phyloP scores from a whole-genome alignment of 2,113 vertebrate genomes.

The Ochotona princeps region DNA sequence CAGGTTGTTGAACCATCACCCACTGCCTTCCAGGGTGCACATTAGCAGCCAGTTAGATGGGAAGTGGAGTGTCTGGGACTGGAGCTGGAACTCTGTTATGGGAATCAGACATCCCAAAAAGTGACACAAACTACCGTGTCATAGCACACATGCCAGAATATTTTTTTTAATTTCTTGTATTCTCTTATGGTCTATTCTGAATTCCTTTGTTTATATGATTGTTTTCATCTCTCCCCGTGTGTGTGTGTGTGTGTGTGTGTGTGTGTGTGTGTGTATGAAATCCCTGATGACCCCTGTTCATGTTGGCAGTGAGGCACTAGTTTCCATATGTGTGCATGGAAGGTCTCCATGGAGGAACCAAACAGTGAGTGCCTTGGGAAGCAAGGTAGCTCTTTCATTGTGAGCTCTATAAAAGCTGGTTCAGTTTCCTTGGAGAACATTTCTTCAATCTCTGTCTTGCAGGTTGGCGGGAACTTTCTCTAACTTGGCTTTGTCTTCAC shows the following conservation, averaged over 20 bases:
- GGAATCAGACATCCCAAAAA: too few species aligned
- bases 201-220: conserved; percentile 19
- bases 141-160: too few species aligned
- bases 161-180: conserved; percentile 9
- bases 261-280: neutral
- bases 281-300: neutral
- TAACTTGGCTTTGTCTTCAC: neutral
- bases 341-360: neutral
- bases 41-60: too few species aligned
- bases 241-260: too few species aligned
- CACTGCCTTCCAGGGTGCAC: too few species aligned
- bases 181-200: neutral
- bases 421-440: neutral
- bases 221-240: neutral
- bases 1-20: too few species aligned
- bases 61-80: too few species aligned
- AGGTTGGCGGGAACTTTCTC: neutral
- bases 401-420: neutral
- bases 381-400: neutral
- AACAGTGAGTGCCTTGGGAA: neutral
- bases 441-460: neutral
- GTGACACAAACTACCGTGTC: too few species aligned
- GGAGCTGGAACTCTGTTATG: too few species aligned
- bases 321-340: neutral
- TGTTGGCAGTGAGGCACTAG: neutral